A percentile compares a stretch with the other conserved stretches of the same genome.
Evolutionary conservation across 2,888 invertebrate species (phyloP).

Genomic region (Tetragnatha montana): DNA sequence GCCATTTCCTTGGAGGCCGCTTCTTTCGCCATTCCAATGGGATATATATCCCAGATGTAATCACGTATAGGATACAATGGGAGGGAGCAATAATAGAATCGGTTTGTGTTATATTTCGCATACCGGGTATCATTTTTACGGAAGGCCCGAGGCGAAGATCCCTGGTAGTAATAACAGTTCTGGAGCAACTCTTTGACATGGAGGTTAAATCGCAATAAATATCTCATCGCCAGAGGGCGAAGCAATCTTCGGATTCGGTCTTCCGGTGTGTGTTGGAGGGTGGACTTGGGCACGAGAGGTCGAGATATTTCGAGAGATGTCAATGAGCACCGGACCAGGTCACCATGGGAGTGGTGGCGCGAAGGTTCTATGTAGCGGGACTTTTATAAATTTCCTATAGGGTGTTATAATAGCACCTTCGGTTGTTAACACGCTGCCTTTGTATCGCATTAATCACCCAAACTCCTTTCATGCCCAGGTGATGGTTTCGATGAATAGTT

Average conservation of each 20-base stretch:
- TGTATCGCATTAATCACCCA: background rate
- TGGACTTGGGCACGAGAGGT: conserved; percentile 26
- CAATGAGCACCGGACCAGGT: conserved; percentile 57
- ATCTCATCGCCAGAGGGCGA: conserved; percentile 23
- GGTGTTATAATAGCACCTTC: conserved; percentile 23
- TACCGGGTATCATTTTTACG: conserved; percentile 30
- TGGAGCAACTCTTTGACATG: conserved; percentile 44
- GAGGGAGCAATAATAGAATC: conserved; percentile 16
- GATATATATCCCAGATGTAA: background rate
- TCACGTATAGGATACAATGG: background rate
- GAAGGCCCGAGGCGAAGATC: conserved; percentile 46
- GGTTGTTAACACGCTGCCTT: background rate
- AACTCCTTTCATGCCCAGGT: background rate
- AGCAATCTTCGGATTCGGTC: conserved; percentile 11
- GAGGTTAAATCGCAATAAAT: conserved; percentile 68
- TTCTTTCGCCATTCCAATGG: background rate
- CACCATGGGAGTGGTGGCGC: conserved; percentile 62
- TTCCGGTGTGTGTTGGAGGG: conserved; percentile 63
- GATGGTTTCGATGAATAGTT: background rate
- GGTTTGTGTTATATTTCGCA: conserved; percentile 27
- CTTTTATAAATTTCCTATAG: background rate
- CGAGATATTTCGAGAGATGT: conserved; percentile 22
- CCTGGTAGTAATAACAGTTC: conserved; percentile 64
- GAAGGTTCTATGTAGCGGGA: background rate
- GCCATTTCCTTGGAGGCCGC: background rate